Evolutionary conservation across 1,140 invertebrate species (phyloP), one percentile per base, ranked within the genome.

Genomic region (Leptinotarsa lineolata): DNA sequence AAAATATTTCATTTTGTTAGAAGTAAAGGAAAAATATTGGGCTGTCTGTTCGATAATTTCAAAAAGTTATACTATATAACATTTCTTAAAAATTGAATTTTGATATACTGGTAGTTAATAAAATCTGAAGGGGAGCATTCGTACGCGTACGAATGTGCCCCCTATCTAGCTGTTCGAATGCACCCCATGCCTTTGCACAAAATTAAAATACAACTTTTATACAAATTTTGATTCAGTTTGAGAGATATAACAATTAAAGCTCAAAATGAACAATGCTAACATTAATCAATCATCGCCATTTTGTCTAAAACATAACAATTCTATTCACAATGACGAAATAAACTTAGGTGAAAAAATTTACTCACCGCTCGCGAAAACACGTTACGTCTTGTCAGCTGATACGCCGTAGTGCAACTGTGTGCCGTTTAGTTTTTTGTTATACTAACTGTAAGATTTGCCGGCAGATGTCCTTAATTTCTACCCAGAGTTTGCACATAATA

Each of bases 111-210:
- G 30, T 30, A 3, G 30, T 67, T 5, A 2, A 67, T 48, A 1
- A 67, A 30, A 24, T 61, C 4, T 59, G 2, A 58, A 21, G 68
- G 45, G 48, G 46, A 69, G 48, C 68, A 58, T 68, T 48, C 68
- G 1, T 58, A 69, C 46, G 21, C 46, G 46, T 69, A 21, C 68
- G 46, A 69, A 69, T 69, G 68, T 69, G 68, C 68, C 68, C 67
- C 67, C 22, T 2, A 3, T 24, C 22, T 24, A 4, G 2, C 2
- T 24, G 22, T 24, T 4, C 2, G 22, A 24, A 24, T 24, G 22
- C 22, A 24, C 2, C 22, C 22, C 22, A 24, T 20, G 44, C 5
- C 13, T 30, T 67, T 12, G 20, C 65, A 24, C 5, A 48, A 48
- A 48, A 16, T 48, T 2, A 12, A 48, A 48, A 48, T 4, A 48